Conservation (phyloP, 1,140 invertebrate genomes). For the Coptotermes formosanus region DNA sequence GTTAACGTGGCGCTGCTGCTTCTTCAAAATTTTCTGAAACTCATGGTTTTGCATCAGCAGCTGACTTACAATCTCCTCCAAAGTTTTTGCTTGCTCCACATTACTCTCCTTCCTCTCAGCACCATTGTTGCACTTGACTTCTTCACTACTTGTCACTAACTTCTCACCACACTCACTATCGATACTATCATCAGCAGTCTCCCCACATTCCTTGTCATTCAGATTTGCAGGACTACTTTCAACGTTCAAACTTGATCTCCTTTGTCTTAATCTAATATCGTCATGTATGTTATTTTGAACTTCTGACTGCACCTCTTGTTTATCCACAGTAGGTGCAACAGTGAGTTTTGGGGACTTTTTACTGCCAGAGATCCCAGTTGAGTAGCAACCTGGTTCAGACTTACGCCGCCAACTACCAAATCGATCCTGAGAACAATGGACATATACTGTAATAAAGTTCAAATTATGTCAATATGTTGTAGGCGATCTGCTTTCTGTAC, state of each 20-base stretch:
- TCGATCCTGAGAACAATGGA: slow-evolving; percentile 26
- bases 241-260: not conserved
- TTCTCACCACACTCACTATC: not conserved
- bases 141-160: not conserved
- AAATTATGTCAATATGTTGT: too few species aligned
- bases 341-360: not conserved
- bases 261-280: not conserved
- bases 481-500: too few species aligned
- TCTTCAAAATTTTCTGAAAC: slow-evolving; percentile 74
- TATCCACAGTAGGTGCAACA: not conserved
- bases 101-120: not conserved
- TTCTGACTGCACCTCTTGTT: not conserved
- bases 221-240: not conserved
- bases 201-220: not conserved
- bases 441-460: not conserved
- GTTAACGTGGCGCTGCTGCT: slow-evolving; percentile 60
- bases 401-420: slow-evolving; percentile 60
- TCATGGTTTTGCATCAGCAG: slow-evolving; percentile 80
- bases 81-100: slow-evolving; percentile 48
- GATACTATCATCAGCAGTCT: not conserved
- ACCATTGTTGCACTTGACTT: not conserved
- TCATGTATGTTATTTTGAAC: not conserved
- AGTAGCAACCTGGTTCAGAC: slow-evolving; percentile 61
- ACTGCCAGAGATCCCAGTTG: not conserved
- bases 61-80: slow-evolving; percentile 79